Evolutionary conservation across 1,140 invertebrate species (phyloP).

Genomic region (Drosophila pruinosa): DNA sequence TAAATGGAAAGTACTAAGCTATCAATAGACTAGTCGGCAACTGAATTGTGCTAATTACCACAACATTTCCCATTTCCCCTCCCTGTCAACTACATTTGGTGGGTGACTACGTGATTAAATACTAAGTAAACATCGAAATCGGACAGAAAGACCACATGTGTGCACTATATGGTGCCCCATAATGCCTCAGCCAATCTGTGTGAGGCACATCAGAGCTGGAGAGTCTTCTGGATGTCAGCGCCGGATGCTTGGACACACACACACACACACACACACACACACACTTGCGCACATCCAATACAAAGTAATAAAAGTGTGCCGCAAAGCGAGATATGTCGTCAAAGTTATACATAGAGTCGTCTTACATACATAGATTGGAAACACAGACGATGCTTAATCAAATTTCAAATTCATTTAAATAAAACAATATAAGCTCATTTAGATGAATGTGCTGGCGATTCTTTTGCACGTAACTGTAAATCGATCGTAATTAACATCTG

Average conservation of each 20-base stretch:
- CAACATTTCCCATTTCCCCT: slow-evolving; percentile 7
- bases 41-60: slow-evolving; percentile 59
- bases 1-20: slow-evolving; percentile 55
- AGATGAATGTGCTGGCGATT: neutral
- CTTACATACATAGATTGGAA: slow-evolving; percentile 2
- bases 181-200: slow-evolving; percentile 60
- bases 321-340: slow-evolving; percentile 24
- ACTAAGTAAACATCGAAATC: slow-evolving; percentile 28
- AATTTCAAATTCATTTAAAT: slow-evolving; percentile 22
- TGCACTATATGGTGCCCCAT: slow-evolving; percentile 47
- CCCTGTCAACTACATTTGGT: neutral
- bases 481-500: neutral
- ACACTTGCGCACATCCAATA: slow-evolving; percentile 29
- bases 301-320: slow-evolving; percentile 65
- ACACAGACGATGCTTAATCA: slow-evolving; percentile 16
- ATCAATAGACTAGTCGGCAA: slow-evolving; percentile 53
- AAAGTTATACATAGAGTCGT: slow-evolving; percentile 9
- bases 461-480: neutral
- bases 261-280: slow-evolving; percentile 16
- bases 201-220: slow-evolving; percentile 55
- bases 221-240: slow-evolving; percentile 43
- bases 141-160: slow-evolving; percentile 38
- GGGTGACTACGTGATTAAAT: slow-evolving; percentile 59
- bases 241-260: slow-evolving; percentile 55
- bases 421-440: slow-evolving; percentile 5